Evolutionary conservation across 1,140 invertebrate species (phyloP), one percentile per base, ranked within the genome.

Genomic region (Atopsyche davidsoni): DNA sequence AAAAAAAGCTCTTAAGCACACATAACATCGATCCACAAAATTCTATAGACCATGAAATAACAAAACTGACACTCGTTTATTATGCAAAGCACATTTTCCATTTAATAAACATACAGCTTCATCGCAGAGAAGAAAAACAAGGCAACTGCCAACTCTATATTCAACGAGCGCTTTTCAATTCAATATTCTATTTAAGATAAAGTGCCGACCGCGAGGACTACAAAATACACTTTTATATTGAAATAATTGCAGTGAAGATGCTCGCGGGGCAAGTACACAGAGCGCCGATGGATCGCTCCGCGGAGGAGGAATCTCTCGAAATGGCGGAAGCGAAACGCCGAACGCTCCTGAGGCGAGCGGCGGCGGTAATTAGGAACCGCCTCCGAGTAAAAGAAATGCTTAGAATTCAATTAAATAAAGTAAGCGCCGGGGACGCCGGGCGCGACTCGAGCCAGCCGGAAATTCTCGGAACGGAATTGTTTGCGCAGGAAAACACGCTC

Each of bases 381-480:
- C 53, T 55, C 50, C 42, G 17, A 31, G n/a, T 46, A 46, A 55
- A 55, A 46, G 43, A 47, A 55, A 55, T 55, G 53, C 43, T 55
- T 51, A 55, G 48, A 46, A 51, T 55, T 55, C 53, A 55, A 55
- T 55, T 55, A 51, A 46, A 47, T 55, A 43, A 47, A 55, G 38
- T 55, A 51, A 55, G 50, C 18, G 41, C 41, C 23, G 41, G 23
- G n/a, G n/a, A n/a, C n/a, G n/a, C n/a, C n/a, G n/a, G n/a, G n/a
- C n/a, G n/a, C n/a, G n/a, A n/a, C n/a, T n/a, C n/a, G n/a, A n/a
- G n/a, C n/a, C n/a, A n/a, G n/a, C n/a, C n/a, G n/a, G n/a, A n/a
- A n/a, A n/a, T n/a, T n/a, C n/a, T n/a, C n/a, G n/a, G n/a, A n/a
- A n/a, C n/a, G n/a, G n/a, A n/a, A n/a, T n/a, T n/a, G n/a, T n/a